phyloP scores from a whole-genome alignment of 2,113 vertebrate species.

The Verasper variegatus region DNA sequence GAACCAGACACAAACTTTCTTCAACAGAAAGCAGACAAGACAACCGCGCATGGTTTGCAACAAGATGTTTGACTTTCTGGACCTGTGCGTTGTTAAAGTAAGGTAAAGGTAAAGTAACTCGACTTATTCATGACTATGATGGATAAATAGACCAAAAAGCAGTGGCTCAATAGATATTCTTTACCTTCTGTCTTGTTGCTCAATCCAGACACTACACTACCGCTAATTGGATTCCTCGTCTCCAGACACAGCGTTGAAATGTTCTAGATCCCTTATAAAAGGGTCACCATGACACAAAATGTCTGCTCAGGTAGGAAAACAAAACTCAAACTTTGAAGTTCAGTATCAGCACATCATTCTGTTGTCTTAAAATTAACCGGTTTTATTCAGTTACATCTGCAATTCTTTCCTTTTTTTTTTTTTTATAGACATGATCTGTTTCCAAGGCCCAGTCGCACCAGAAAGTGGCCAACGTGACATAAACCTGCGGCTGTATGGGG shows the following conservation, averaged over 20 bases:
- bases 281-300: too few relatives aligned
- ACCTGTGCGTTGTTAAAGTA: not conserved
- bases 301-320: too few relatives aligned
- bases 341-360: not conserved
- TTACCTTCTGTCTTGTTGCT: too few relatives aligned
- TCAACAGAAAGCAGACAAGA: not conserved
- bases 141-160: not conserved
- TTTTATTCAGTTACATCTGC: not conserved
- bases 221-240: not conserved
- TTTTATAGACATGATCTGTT: too few relatives aligned
- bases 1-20: conserved; percentile 9
- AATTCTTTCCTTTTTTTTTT: not conserved
- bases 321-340: too few relatives aligned
- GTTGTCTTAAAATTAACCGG: not conserved
- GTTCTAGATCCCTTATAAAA: too few relatives aligned
- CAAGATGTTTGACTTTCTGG: not conserved
- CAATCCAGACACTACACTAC: not conserved
- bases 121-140: not conserved
- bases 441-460: too few relatives aligned
- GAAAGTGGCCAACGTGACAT: too few relatives aligned
- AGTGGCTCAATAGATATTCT: not conserved
- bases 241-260: not conserved
- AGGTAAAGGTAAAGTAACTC: not conserved
- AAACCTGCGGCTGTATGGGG: not conserved
- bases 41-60: too few relatives aligned